A percentile compares a stretch with the other conserved stretches of the same genome.
These are phyloP conservation scores for Drosophila anomalata DNA, from an alignment of 2,888 invertebrate species.

Conservation along the genomic window DNA sequence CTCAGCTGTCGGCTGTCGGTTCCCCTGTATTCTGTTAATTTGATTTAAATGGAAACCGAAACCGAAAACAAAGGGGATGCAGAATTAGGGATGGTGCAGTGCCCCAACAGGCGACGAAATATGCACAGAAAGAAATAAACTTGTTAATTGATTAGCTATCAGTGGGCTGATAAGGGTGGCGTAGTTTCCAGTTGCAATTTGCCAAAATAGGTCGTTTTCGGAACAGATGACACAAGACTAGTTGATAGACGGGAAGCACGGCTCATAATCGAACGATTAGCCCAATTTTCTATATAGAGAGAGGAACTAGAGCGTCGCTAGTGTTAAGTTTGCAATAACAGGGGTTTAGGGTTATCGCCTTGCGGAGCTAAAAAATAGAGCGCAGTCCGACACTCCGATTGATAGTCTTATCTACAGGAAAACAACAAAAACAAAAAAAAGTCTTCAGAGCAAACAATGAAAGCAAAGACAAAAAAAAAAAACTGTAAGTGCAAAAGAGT, in stretches of 20 bases:
- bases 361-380: constrained; percentile 14
- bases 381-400: constrained; percentile 27
- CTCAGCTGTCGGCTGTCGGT: constrained; percentile 29
- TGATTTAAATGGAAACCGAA: constrained; percentile 55
- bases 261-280: not conserved
- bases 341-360: constrained; percentile 69
- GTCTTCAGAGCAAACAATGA: constrained; percentile 28
- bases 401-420: constrained; percentile 60
- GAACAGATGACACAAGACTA: not conserved
- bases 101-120: not conserved
- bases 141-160: not conserved
- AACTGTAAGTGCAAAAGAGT: not conserved
- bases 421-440: constrained; percentile 7
- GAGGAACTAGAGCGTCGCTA: not conserved
- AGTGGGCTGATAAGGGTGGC: not conserved
- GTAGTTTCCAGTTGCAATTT: not conserved
- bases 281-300: not conserved
- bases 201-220: not conserved
- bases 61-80: constrained; percentile 39
- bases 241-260: not conserved
- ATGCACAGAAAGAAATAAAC: constrained; percentile 8
- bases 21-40: constrained; percentile 50
- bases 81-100: not conserved
- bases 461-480: constrained; percentile 14
- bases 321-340: constrained; percentile 46